Percentiles rank a stretch among this genome's conserved stretches.
Conservation (phyloP, 2,797 vertebrate genomes). For the Oreortyx pictus region DNA sequence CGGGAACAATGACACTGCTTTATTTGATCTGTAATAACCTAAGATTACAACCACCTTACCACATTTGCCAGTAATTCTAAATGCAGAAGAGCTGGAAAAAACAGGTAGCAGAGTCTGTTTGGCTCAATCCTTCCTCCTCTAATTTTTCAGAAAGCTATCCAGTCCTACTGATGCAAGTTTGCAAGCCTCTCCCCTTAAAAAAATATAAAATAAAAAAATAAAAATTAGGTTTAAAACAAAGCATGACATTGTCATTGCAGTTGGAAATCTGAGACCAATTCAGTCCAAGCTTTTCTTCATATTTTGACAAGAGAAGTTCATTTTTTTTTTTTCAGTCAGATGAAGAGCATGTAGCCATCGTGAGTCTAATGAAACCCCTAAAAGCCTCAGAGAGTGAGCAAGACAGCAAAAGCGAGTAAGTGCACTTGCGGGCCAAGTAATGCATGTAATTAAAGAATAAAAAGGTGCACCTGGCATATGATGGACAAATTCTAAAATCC, state of each 20-base stretch:
- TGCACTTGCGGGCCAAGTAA: neutral
- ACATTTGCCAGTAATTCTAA: neutral
- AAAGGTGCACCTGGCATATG: rapidly evolving
- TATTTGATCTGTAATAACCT: neutral
- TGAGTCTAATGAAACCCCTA: neutral
- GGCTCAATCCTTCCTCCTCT: neutral
- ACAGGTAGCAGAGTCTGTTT: neutral
- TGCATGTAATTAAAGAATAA: neutral
- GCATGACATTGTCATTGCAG: neutral
- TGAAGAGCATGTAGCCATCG: neutral
- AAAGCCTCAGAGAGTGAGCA: neutral
- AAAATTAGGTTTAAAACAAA: neutral
- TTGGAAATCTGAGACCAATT: neutral
- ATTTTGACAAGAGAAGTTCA: neutral
- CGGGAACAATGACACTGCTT: neutral
- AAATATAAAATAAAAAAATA: neutral
- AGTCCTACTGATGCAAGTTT: neutral
- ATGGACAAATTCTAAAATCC: neutral
- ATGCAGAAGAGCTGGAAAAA: slow-evolving; percentile 48
- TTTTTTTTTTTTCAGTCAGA: neutral
- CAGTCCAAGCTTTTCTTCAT: neutral
- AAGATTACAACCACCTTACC: neutral
- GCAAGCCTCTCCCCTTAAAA: neutral
- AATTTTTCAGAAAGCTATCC: neutral
- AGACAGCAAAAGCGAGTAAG: neutral